Evolutionary conservation across 1,140 invertebrate genomes (phyloP).

Genomic region (Saccostrea glomerata): DNA sequence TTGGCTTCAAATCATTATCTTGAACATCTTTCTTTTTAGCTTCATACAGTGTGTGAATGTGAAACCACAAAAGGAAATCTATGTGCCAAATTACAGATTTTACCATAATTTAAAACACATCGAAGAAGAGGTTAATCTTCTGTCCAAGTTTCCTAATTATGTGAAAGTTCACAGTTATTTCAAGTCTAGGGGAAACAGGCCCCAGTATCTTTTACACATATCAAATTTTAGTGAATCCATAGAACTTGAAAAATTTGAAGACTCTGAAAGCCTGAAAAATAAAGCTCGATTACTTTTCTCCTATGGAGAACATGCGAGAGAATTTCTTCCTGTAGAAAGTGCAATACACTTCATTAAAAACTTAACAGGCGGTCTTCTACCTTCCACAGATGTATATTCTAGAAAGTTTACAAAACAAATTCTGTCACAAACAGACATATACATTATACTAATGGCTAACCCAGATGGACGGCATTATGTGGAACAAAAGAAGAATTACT

Average conservation of each 20-base stretch:
- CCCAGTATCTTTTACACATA: conserved; percentile 69
- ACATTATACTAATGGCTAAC: conserved; percentile 73
- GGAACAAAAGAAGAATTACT: conserved; percentile 73
- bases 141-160: conserved; percentile 62
- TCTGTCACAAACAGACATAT: conserved; percentile 71
- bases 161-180: conserved; percentile 61
- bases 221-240: conserved; percentile 66
- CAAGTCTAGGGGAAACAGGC: conserved; percentile 62
- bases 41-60: conserved; percentile 64
- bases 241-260: conserved; percentile 17
- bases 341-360: conserved; percentile 71
- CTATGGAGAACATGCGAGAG: conserved; percentile 77
- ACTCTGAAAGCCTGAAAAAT: neutral
- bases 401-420: conserved; percentile 55
- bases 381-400: conserved; percentile 43
- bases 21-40: neutral
- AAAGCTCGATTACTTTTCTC: conserved; percentile 69
- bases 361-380: conserved; percentile 64
- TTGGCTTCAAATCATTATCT: neutral
- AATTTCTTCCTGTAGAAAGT: conserved; percentile 75
- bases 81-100: conserved; percentile 71
- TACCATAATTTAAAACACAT: conserved; percentile 73
- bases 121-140: conserved; percentile 53
- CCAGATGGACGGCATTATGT: conserved; percentile 74
- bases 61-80: conserved; percentile 70